These are phyloP conservation scores for Scolopax bukidnonensis DNA, from an alignment of 2,797 vertebrate genomes.

Conservation along the genomic window DNA sequence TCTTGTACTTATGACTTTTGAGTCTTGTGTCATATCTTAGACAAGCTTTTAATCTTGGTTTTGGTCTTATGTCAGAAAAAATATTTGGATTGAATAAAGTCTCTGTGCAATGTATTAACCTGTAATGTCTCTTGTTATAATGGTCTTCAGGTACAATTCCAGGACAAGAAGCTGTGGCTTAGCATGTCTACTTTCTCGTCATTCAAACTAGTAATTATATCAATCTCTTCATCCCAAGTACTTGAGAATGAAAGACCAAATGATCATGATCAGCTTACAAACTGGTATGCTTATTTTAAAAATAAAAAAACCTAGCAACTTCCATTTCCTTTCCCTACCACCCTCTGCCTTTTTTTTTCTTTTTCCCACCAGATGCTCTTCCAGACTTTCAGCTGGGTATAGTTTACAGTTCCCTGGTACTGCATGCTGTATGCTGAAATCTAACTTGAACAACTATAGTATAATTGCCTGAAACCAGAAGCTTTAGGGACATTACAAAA, in stretches of 20 bases:
- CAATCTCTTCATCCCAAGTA: background rate
- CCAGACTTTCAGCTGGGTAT: background rate
- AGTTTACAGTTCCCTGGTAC: background rate
- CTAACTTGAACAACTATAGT: background rate
- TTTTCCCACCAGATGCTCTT: background rate
- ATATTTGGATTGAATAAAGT: background rate
- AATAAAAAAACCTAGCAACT: background rate
- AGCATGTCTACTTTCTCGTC: background rate
- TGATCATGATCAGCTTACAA: accelerated
- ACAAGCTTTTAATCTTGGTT: background rate
- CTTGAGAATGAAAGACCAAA: background rate
- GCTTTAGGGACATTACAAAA: background rate
- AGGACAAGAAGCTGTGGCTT: background rate
- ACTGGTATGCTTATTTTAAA: background rate
- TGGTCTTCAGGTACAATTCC: background rate
- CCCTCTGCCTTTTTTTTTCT: background rate
- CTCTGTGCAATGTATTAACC: background rate
- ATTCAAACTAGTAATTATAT: background rate
- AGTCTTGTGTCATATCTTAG: background rate
- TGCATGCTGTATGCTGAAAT: background rate
- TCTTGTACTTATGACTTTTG: background rate
- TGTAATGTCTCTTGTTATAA: background rate
- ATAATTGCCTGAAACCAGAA: background rate
- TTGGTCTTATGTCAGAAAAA: background rate
- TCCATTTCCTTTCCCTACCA: background rate